These are phyloP conservation scores for Drosophila nigromelanica DNA, from an alignment of 1,140 invertebrate species.

Conservation along the genomic window DNA sequence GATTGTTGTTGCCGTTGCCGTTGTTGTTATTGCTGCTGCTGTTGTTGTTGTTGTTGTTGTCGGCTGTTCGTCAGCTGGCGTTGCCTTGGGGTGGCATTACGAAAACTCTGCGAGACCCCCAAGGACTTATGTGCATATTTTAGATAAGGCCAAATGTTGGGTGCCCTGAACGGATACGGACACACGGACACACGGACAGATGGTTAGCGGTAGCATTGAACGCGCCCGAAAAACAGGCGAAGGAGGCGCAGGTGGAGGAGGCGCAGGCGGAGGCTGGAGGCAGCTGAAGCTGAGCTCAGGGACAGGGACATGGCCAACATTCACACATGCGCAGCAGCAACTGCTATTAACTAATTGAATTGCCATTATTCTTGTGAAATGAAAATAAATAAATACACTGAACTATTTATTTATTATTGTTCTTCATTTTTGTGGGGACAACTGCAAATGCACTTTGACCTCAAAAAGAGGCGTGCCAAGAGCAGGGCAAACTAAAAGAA, in stretches of 20 bases:
- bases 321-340: conserved; percentile 50
- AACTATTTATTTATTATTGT: no score
- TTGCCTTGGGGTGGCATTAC: conserved; percentile 66
- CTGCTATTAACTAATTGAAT: conserved; percentile 76
- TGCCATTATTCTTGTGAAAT: not conserved
- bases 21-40: conserved; percentile 4
- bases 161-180: conserved; percentile 36
- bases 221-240: conserved; percentile 20
- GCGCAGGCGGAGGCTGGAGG: conserved; percentile 7
- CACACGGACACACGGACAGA: not conserved
- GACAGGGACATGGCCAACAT: conserved; percentile 72
- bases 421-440: not conserved
- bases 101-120: conserved; percentile 59
- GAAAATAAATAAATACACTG: no score
- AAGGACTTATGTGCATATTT: conserved; percentile 78
- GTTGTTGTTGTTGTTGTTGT: conserved; percentile 6
- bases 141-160: conserved; percentile 79
- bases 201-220: conserved; percentile 29
- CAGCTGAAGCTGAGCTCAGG: conserved; percentile 25
- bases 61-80: conserved; percentile 39
- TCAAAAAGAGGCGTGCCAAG: conserved; percentile 50
- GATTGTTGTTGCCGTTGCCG: conserved; percentile 3
- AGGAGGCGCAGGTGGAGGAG: conserved; percentile 11
- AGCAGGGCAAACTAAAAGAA: conserved; percentile 20
- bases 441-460: conserved; percentile 71